Evolutionary conservation across 2,888 invertebrate genomes (phyloP), one percentile per base, ranked within the genome.

Genomic region (Macrophya annulata): DNA sequence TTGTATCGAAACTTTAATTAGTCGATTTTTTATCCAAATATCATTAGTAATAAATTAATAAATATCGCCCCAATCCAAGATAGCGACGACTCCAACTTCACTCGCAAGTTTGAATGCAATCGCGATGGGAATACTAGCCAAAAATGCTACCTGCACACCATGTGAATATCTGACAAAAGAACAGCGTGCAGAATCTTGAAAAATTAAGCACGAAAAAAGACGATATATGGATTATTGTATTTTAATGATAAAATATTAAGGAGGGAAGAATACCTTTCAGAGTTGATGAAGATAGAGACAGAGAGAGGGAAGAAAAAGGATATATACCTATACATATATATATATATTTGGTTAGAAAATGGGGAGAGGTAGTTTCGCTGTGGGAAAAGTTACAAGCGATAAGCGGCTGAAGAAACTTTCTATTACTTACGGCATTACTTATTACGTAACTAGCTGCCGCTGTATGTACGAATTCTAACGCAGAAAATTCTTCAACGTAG

Each of bases 381-480:
- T 59, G 40, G 59, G 43, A 79, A 79, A 79, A 79, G 79, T 79
- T 79, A 62, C 79, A 59, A 77, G 77, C 77, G 77, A 77, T 59
- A 79, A 79, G 79, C 59, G 79, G 79, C 40, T 10, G 37, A 43
- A 62, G 25, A 31, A 59, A 79, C 37, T 79, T 79, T 59, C 79
- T 55, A 51, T 59, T 37, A 40, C 79, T 25, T 40, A 55, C 37
- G 79, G 59, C 79, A 79, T 79, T 79, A 79, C 79, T 79, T 79
- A 79, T 79, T 79, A 79, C 79, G 12, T 62, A 59, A 79, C 79
- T 62, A 79, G 79, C 59, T 5, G 5, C 12, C 4, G 40, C 40
- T 55, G 21, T 62, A 79, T 21, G 37, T 51, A 77, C 51, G 55
- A 77, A 77, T 77, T 77, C 77, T 77, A 37, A 51, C 77, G 77